These are phyloP conservation scores for Pavo muticus DNA, from an alignment of 2,113 vertebrate species.

Conservation along the genomic window DNA sequence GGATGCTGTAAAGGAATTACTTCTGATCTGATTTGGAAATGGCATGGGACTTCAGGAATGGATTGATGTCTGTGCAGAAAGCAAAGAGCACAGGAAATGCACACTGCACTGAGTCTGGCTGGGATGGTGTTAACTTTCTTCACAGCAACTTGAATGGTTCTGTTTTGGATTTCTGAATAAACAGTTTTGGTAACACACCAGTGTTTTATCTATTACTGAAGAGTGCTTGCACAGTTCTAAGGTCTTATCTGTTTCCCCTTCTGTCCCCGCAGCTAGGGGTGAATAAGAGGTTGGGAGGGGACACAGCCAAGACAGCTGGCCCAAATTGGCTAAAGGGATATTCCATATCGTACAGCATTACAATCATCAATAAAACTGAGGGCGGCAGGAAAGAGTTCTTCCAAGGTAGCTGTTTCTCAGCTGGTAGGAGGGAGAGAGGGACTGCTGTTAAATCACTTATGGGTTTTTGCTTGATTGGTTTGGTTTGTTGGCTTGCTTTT, in stretches of 20 bases:
- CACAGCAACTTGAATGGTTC: not conserved
- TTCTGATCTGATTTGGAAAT: not conserved
- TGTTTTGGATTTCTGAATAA: not conserved
- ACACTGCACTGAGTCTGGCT: not conserved
- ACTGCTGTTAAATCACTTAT: not conserved
- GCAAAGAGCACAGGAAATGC: not conserved
- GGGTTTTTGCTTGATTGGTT: not conserved
- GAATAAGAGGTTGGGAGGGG: not conserved
- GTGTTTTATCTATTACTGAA: not conserved
- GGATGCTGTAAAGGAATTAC: not conserved
- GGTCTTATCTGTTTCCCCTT: not conserved
- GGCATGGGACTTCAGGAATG: not conserved
- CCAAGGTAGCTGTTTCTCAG: not conserved
- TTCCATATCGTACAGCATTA: not conserved
- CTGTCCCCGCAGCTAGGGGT: not conserved
- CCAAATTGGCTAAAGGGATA: not conserved
- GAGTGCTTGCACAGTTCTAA: not conserved
- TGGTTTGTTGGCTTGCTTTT: not conserved
- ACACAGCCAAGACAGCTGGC: not conserved
- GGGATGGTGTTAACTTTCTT: not conserved
- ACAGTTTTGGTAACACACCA: accelerated
- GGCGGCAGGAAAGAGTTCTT: accelerated
- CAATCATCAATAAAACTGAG: not conserved
- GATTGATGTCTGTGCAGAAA: not conserved
- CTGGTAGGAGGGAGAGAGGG: not conserved